These are phyloP conservation scores for Pseudolaguvia tuberculata DNA, from an alignment of 2,113 vertebrate genomes.

Conservation along the genomic window DNA sequence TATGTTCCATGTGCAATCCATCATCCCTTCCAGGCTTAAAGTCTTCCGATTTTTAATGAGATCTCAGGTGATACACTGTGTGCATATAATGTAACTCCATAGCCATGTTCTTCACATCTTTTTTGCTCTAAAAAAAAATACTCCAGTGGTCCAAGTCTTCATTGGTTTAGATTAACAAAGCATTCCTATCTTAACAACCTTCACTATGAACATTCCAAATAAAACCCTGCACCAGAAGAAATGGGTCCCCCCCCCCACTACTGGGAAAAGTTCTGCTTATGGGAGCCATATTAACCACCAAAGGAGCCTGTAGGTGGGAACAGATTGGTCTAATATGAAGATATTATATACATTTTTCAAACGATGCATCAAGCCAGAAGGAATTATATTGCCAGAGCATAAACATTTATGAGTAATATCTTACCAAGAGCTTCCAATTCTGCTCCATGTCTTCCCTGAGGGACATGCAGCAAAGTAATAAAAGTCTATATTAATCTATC, in stretches of 20 bases:
- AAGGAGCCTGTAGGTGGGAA: constrained; percentile 31
- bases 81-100: constrained; percentile 11
- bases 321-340: constrained; percentile 40
- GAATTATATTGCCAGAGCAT: constrained; percentile 30
- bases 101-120: constrained; percentile 17
- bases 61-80: constrained; percentile 36
- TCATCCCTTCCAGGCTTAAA: constrained; percentile 24
- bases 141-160: constrained; percentile 9
- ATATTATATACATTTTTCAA: constrained; percentile 47
- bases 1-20: constrained; percentile 27
- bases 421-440: constrained; percentile 14
- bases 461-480: constrained; percentile 39
- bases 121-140: background rate
- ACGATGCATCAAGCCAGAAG: constrained; percentile 35
- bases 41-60: constrained; percentile 35
- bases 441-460: constrained; percentile 34
- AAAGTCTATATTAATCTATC: constrained; percentile 40
- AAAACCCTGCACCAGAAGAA: background rate
- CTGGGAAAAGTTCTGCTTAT: constrained; percentile 28
- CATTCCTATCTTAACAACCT: constrained; percentile 26
- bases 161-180: constrained; percentile 25
- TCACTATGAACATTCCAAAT: constrained; percentile 25
- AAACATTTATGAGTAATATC: constrained; percentile 39
- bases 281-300: constrained; percentile 41
- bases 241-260: background rate